Conservation (phyloP, 2,113 vertebrate species). For the Acrocephalus arundinaceus region DNA sequence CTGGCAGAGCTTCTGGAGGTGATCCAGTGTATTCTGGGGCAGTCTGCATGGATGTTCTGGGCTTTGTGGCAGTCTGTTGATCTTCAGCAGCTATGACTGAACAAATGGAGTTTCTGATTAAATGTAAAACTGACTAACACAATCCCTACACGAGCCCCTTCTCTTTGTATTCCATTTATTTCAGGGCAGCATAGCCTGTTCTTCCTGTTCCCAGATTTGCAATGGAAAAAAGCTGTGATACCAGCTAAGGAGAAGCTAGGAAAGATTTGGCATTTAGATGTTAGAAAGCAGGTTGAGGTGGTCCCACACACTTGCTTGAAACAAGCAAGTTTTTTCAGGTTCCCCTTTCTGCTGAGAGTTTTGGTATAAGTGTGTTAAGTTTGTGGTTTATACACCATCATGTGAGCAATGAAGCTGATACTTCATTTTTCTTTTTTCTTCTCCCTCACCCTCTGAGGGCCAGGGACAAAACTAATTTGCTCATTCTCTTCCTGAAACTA, state of each 20-base stretch:
- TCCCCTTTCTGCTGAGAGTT: not conserved
- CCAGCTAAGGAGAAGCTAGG: not conserved
- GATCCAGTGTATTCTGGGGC: not conserved
- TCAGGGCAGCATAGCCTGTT: not conserved
- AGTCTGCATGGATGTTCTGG: not conserved
- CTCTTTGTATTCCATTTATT: not conserved
- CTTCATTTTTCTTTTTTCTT: not conserved
- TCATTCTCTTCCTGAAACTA: not conserved
- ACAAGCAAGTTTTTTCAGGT: not conserved
- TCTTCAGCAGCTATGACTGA: conserved; percentile 1
- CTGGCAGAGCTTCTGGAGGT: not conserved
- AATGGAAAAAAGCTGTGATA: not conserved
- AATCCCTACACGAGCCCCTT: not conserved
- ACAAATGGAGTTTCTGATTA: conserved; percentile 42
- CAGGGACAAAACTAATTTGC: not conserved
- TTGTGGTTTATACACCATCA: not conserved
- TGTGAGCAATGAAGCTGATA: not conserved
- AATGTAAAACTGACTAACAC: not conserved
- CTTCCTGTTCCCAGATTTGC: not conserved
- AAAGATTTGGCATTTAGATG: not conserved
- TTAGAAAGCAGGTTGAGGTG: not conserved
- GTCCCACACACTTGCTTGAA: not conserved
- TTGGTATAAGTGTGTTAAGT: not conserved
- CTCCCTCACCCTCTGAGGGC: not conserved
- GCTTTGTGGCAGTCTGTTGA: not conserved